Evolutionary conservation across 2,113 vertebrate species (phyloP), one percentile per base, ranked within the genome.

Genomic region (Pseudorasbora parva): DNA sequence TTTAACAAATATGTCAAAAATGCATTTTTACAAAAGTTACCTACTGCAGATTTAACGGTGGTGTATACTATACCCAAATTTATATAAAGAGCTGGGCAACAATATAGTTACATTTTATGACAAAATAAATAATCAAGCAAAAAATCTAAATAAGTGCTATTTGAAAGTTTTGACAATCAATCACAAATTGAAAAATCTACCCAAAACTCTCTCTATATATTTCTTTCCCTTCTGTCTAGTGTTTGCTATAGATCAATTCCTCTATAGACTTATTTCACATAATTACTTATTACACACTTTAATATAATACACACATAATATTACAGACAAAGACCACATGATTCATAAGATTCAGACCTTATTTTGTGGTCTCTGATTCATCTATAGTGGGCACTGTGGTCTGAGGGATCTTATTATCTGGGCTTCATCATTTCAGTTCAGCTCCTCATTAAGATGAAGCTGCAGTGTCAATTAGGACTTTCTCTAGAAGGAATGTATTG

Each of bases 381-480:
- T 76, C 74, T n/a, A 7, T 17, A n/a, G 74, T 37, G 51, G 30
- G 27, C 25, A 4, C 23, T 56, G 74, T 33, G 51, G 9, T 77
- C 51, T 77, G 75, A 41, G 56, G 54, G 9, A 78, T 45, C 76
- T 78, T 37, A 45, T 78, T 62, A 84, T 76, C n/a, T 30, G 12
- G 0, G n/a, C 47, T 57, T 69, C 33, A 82, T 71, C 37, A 21
- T 37, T 30, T 64, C 54, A 37, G 15, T 43, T 78, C 74, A 19
- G 14, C 41, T 14, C 23, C 49, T 54, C 47, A 33, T 66, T 56
- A 74, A 84, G 10, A 64, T 23, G 62, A 60, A 77, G 57, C 51
- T 15, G 14, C 21, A 19, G 15, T 45, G 74, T 23, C 17, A 59
- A 81, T 81, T 19, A 76, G 6, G 56, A 25, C n/a, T 21, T 57